A percentile compares a stretch with the other conserved stretches of the same genome.
Conservation (phyloP, 2,888 invertebrate genomes). For the Sclerodermus sp. region DNA sequence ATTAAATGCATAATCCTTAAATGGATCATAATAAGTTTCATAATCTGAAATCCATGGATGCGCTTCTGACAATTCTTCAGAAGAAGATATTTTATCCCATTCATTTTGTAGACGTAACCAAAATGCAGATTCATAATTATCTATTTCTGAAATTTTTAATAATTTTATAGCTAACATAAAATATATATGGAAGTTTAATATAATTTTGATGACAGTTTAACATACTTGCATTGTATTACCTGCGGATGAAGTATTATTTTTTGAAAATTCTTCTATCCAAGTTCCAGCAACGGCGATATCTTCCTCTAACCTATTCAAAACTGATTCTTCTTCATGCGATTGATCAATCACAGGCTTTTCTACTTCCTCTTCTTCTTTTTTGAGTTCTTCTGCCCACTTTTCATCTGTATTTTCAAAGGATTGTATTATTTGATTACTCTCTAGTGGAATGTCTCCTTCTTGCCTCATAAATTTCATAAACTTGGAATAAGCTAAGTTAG, state of each 20-base stretch:
- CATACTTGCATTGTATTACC: constrained; percentile 25
- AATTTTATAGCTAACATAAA: not conserved
- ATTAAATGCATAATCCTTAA: constrained; percentile 76
- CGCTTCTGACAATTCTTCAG: constrained; percentile 59
- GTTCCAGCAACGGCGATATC: constrained; percentile 41
- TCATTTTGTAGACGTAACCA: constrained; percentile 73
- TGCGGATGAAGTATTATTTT: constrained; percentile 31
- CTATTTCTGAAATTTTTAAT: constrained; percentile 47
- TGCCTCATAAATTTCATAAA: constrained; percentile 85
- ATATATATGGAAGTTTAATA: not conserved
- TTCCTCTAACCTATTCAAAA: constrained; percentile 35
- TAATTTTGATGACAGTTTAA: no score
- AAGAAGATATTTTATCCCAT: constrained; percentile 75
- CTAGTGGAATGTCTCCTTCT: constrained; percentile 68
- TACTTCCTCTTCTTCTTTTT: constrained; percentile 42
- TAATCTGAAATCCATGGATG: constrained; percentile 76
- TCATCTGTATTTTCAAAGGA: constrained; percentile 56
- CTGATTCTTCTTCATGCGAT: constrained; percentile 39
- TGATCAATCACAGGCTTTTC: constrained; percentile 21
- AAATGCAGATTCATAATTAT: constrained; percentile 58
- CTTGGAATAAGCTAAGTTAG: constrained; percentile 74
- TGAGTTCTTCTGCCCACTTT: constrained; percentile 59
- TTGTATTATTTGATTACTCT: constrained; percentile 48
- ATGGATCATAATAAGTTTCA: constrained; percentile 65
- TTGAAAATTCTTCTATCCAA: constrained; percentile 52